Evolutionary conservation across 2,113 vertebrate species (phyloP), one percentile per base, ranked within the genome.

Genomic region (Aptenodytes forsteri): DNA sequence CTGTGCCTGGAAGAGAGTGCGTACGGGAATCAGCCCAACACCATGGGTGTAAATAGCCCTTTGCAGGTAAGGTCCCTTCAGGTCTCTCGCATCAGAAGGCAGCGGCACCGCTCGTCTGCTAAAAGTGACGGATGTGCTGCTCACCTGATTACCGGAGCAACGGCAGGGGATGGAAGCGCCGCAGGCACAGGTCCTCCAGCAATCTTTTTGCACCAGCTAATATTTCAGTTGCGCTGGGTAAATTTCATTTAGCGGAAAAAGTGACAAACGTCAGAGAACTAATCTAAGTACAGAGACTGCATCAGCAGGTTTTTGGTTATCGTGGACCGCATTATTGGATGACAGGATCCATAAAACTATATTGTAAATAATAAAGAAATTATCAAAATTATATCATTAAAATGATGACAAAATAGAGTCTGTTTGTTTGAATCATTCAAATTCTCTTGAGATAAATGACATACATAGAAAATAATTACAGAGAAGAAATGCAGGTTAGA

Each of bases 151-250:
- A 92, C 25, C 90, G 42, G 67, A 88, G 42, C n/a, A 40, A 32
- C 0, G 0, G 40, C 66, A 62, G 40, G 38, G 75, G 16, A n/a
- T 22, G 59, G 61, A 73, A 90, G 11, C 0, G 0, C 64, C 1
- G 0, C 38, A 65, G 46, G 52, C 67, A 52, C 38, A 49, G 61
- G 8, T 83, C 76, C 80, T 92, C 55, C 65, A 78, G 77, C 44
- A 32, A 72, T 71, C 65, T 49, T 89, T 92, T 55, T 67, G 52
- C 83, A 75, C 61, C 65, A 54, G 69, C 26, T 59, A 64, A 56
- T 90, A 86, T 92, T 67, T 58, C 88, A 89, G 42, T 56, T 67
- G 61, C 6, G 10, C 40, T 4, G 59, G 65, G 56, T 67, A 64
- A 71, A 93, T 87, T 78, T 87, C 13, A 65, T 92, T 83, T 73